Conservation (phyloP, 1,140 invertebrate genomes). For the Battus philenor region DNA sequence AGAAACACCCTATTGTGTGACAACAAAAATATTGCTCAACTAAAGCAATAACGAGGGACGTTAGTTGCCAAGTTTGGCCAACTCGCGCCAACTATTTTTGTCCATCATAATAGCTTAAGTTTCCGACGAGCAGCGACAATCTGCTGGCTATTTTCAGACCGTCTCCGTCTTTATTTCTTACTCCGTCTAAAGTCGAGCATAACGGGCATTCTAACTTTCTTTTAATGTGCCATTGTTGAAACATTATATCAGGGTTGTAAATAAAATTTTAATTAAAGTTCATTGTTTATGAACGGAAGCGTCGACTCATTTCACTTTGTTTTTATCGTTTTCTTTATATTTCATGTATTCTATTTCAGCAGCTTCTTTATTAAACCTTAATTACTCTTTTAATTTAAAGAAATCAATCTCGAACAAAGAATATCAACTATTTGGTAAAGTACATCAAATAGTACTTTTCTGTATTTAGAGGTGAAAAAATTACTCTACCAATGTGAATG, state of each 20-base stretch:
- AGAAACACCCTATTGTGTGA: conserved; percentile 41
- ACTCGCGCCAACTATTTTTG: conserved; percentile 63
- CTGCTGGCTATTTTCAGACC: conserved; percentile 36
- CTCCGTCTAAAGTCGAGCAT: conserved; percentile 22
- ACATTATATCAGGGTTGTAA: conserved; percentile 7
- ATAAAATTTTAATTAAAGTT: conserved; percentile 11
- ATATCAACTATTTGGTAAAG: too few species aligned
- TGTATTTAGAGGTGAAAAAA: too few species aligned
- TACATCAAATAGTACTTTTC: too few species aligned
- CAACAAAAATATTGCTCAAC: conserved; percentile 62
- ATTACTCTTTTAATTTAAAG: too few species aligned
- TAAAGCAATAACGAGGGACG: conserved; percentile 61
- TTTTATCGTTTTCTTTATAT: too few species aligned
- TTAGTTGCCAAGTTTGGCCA: conserved; percentile 44
- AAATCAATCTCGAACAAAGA: too few species aligned
- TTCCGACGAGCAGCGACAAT: conserved; percentile 38
- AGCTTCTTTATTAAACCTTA: too few species aligned
- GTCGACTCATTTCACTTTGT: too few species aligned
- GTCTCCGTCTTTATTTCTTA: conserved; percentile 36
- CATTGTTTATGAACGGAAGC: background rate
- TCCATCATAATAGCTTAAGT: conserved; percentile 65
- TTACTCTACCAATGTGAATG: too few species aligned
- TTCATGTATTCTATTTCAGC: too few species aligned
- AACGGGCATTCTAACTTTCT: conserved; percentile 17
- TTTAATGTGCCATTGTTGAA: conserved; percentile 14